Evolutionary conservation across 2,888 invertebrate species (phyloP), one percentile per base, ranked within the genome.

Genomic region (Heliconius sara): DNA sequence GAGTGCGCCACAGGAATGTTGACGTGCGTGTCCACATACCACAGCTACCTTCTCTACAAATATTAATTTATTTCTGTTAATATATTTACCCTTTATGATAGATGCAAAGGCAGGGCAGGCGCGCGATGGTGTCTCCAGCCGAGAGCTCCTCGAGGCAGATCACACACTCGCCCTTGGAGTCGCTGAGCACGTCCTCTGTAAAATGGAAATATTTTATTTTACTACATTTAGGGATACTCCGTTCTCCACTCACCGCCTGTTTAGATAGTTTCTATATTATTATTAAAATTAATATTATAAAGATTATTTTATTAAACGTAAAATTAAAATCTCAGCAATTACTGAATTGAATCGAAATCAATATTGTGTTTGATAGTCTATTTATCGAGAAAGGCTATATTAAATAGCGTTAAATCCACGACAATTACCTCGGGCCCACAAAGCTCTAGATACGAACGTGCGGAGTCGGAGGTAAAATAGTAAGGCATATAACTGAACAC

Each of bases 81-180:
- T 52, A 52, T 19, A 52, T 52, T 68, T 93, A 99, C 99, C 97
- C 97, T 96, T 99, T 99, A 95, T 99, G 99, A 95, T 99, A 99
- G 96, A 99, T 98, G 97, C 99, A 99, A 90, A 99, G 97, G 96
- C 99, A 99, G 90, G 99, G 99, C 95, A 99, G 97, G 93, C 99
- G 97, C 89, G 99, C 99, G 95, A 99, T 99, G 88, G 98, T 98
- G 96, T 99, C 98, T 82, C 99, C 99, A 90, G 98, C 97, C 90
- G 96, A 96, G 92, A 99, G 96, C 91, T 99, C 99, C 95, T 99
- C 99, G 91, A 99, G 96, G 95, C 99, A 99, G 95, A 99, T 99
- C 89, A 99, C 98, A 96, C 99, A 99, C 96, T 99, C 99, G 83
- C 99, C 99, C 96, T 99, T 99, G 91, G 98, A 97, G 93, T 99